phyloP scores from a whole-genome alignment of 37 sponge, comb jelly and placozoan genomes.

The Axinella damicornis region DNA sequence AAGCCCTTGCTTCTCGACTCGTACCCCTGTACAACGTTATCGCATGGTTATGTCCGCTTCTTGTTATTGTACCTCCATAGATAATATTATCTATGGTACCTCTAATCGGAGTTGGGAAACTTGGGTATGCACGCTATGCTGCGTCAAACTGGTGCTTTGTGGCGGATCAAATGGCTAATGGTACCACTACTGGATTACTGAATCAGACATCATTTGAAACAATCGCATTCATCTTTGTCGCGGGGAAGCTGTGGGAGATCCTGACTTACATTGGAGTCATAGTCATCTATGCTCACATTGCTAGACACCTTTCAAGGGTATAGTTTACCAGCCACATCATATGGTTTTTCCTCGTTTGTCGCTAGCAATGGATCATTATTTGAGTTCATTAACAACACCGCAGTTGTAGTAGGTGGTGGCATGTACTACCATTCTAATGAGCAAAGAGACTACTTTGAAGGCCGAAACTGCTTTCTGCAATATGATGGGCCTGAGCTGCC shows the following conservation, averaged over 20 bases:
- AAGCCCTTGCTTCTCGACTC: slow-evolving; percentile 17
- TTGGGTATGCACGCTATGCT: slow-evolving; percentile 47
- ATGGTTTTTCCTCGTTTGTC: slow-evolving; percentile 24
- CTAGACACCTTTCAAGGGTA: neutral
- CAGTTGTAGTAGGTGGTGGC: slow-evolving; percentile 20
- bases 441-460: neutral
- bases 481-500: neutral
- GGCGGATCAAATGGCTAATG: neutral
- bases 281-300: neutral
- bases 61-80: slow-evolving; percentile 10
- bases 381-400: slow-evolving; percentile 20
- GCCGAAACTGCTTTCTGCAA: neutral
- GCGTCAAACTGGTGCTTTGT: slow-evolving; percentile 74
- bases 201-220: neutral
- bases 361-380: neutral
- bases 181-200: neutral
- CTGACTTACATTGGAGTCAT: slow-evolving; percentile 8
- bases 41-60: slow-evolving; percentile 59
- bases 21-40: slow-evolving; percentile 64
- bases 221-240: slow-evolving; percentile 14
- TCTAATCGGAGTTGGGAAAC: neutral
- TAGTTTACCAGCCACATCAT: neutral
- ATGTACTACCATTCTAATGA: slow-evolving; percentile 8
- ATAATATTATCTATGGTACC: too few relatives aligned
- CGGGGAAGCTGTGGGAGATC: slow-evolving; percentile 58